Evolutionary conservation across 2,113 vertebrate species (phyloP), one percentile per base, ranked within the genome.

Genomic region (Amazona vittata): DNA sequence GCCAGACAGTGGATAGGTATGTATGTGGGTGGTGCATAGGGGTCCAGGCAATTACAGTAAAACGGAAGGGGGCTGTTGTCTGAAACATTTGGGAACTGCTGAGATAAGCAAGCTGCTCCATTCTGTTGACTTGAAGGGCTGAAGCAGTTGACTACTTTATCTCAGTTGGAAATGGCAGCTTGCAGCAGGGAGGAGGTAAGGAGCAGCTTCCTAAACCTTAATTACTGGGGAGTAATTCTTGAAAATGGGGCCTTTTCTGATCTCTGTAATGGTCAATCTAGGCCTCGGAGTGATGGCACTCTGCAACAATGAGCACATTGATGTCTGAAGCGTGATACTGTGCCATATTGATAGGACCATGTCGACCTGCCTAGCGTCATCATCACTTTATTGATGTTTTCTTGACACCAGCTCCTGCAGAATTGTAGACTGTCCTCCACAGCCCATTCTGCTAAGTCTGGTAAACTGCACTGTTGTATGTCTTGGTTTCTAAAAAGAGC

Each of bases 241-340:
- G 15, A 55, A 55, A 75, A 50, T 8, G 2, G 24, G 86, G 35
- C n/a, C 3, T 80, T 41, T 87, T 80, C 46, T 24, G 20, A 1
- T 31, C 22, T 41, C 13, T 67, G 21, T 46, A 31, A 18, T 11
- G 26, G 21, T 53, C 13, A 21, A 9, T 19, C 18, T 74, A 25
- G 31, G 24, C 60, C 24, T 65, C 0, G 0, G 63, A 60, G 35
- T 22, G 21, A 47, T 37, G 3, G 2, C 5, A 7, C 29, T 69
- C 55, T 43, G 20, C 28, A 47, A 6, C 31, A 49, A 6, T 33
- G 24, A 63, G 24, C 5, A 4, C 15, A 26, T 33, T 81, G 50
- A 11, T 22, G 12, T 17, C 35, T 81, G 25, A 53, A 50, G 8
- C 1, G 2, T 71, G 86, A 41, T 37, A 20, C 50, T 37, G 0